Percentiles rank a stretch among this genome's conserved stretches.
These are phyloP conservation scores for Acanthoscelides obtectus DNA, from an alignment of 2,888 invertebrate species.

Conservation along the genomic window DNA sequence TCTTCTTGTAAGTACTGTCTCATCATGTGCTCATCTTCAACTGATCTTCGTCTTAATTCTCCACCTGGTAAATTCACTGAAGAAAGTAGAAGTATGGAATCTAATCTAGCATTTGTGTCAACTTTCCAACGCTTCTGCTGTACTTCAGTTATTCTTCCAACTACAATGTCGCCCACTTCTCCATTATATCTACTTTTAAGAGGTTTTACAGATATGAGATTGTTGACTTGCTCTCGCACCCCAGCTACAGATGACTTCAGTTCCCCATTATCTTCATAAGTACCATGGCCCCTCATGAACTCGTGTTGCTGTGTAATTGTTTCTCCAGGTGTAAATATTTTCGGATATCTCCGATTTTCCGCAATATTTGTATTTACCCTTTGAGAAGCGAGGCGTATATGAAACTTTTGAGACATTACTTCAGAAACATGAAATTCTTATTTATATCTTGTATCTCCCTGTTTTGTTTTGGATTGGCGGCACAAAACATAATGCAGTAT, in stretches of 20 bases:
- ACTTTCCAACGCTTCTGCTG: constrained; percentile 94
- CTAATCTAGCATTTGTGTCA: constrained; percentile 85
- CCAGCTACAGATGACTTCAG: constrained; percentile 94
- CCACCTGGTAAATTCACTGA: constrained; percentile 97
- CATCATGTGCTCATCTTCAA: constrained; percentile 98
- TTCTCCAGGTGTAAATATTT: constrained; percentile 82
- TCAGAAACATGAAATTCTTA: background rate
- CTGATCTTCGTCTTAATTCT: constrained; percentile 85
- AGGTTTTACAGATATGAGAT: constrained; percentile 86
- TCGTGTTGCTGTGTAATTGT: constrained; percentile 77
- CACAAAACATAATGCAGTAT: too few species aligned
- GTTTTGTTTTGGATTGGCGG: background rate
- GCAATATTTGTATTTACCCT: constrained; percentile 58
- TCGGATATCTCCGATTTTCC: constrained; percentile 56
- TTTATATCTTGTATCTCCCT: background rate
- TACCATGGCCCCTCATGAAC: constrained; percentile 94
- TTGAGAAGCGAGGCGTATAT: constrained; percentile 60
- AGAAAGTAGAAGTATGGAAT: constrained; percentile 81
- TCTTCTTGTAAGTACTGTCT: constrained; percentile 89
- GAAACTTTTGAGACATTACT: constrained; percentile 45
- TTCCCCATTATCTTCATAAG: constrained; percentile 78
- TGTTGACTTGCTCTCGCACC: constrained; percentile 89
- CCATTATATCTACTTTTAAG: constrained; percentile 87
- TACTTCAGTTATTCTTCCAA: constrained; percentile 91
- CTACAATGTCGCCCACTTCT: constrained; percentile 95